Percentiles rank a stretch among this genome's conserved stretches.
phyloP scores from a whole-genome alignment of 2,888 invertebrate genomes.

The Scaptomyza cyrtandrae region DNA sequence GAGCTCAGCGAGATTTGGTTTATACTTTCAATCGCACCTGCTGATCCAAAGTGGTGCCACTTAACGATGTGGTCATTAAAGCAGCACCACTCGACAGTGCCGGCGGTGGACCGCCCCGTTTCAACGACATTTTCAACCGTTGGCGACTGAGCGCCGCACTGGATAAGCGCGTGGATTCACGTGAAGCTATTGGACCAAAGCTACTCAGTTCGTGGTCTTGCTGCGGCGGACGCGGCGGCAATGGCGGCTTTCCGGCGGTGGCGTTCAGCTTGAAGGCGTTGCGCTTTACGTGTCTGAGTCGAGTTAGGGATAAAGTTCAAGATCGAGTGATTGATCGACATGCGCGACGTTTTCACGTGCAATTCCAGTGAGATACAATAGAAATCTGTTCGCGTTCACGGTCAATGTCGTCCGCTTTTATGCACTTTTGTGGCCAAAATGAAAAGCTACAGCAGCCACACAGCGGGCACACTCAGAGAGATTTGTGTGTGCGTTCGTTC shows the following conservation, averaged over 20 bases:
- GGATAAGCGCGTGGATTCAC: slow-evolving; percentile 61
- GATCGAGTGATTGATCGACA: slow-evolving; percentile 38
- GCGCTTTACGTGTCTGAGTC: slow-evolving; percentile 34
- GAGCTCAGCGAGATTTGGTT: slow-evolving; percentile 16
- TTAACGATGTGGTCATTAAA: slow-evolving; percentile 65
- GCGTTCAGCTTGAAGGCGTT: slow-evolving; percentile 74
- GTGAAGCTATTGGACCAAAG: slow-evolving; percentile 44
- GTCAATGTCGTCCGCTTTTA: slow-evolving; percentile 58
- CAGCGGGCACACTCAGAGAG: slow-evolving; percentile 35
- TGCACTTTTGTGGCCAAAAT: slow-evolving; percentile 59
- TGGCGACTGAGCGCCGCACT: slow-evolving; percentile 71
- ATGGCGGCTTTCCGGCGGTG: slow-evolving; percentile 81
- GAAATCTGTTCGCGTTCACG: slow-evolving; percentile 58
- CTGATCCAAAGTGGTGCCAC: slow-evolving; percentile 60
- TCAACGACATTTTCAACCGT: slow-evolving; percentile 80
- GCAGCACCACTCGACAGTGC: slow-evolving; percentile 76
- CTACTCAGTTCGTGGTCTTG: slow-evolving; percentile 56
- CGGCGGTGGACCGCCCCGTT: slow-evolving; percentile 80
- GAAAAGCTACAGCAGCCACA: slow-evolving; percentile 43
- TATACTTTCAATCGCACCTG: slow-evolving; percentile 61
- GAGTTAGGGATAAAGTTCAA: slow-evolving; percentile 19
- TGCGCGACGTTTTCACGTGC: slow-evolving; percentile 62
- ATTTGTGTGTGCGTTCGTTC: slow-evolving; percentile 21
- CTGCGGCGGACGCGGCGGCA: slow-evolving; percentile 71
- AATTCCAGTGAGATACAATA: slow-evolving; percentile 50